A percentile compares a stretch with the other conserved stretches of the same genome.
These are phyloP conservation scores for Cheilosia vernalis DNA, from an alignment of 2,888 invertebrate species.

Conservation along the genomic window DNA sequence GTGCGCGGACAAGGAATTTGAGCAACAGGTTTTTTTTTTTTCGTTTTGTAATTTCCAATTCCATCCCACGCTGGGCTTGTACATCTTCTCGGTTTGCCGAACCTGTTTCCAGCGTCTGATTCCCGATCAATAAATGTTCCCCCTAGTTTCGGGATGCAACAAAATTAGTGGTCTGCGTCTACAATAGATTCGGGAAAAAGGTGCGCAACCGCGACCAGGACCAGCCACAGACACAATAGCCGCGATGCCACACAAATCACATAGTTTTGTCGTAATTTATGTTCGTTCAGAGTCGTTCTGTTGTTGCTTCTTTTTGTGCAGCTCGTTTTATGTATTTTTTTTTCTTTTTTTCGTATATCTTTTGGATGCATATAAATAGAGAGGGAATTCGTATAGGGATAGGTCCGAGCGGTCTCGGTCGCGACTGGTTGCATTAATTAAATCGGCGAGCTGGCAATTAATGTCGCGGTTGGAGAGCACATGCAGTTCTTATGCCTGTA, in stretches of 20 bases:
- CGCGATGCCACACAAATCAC: slow-evolving; percentile 56
- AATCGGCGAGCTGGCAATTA: slow-evolving; percentile 39
- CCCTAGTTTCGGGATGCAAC: slow-evolving; percentile 38
- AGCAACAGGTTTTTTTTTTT: slow-evolving; percentile 53
- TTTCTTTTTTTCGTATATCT: too few species aligned
- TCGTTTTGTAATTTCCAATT: slow-evolving; percentile 1
- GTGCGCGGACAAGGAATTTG: slow-evolving; percentile 7
- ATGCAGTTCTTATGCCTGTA: too few species aligned
- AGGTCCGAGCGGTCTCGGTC: slow-evolving; percentile 25
- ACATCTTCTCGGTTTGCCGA: slow-evolving; percentile 14
- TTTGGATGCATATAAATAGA: neutral
- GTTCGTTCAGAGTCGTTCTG: slow-evolving; percentile 19
- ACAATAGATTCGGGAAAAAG: slow-evolving; percentile 24
- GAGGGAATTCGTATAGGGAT: slow-evolving; percentile 19
- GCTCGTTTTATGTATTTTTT: neutral
- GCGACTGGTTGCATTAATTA: slow-evolving; percentile 54
- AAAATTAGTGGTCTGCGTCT: slow-evolving; percentile 18
- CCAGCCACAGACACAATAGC: slow-evolving; percentile 40
- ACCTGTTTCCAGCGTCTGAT: slow-evolving; percentile 51
- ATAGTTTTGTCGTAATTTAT: slow-evolving; percentile 43
- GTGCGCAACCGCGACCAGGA: slow-evolving; percentile 40
- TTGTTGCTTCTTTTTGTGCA: neutral
- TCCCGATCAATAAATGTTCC: slow-evolving; percentile 58
- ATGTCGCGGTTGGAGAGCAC: neutral
- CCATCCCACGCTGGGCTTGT: slow-evolving; percentile 11